phyloP scores from a whole-genome alignment of 2,113 vertebrate genomes.

The Cryptomyrus ogoouensis region DNA sequence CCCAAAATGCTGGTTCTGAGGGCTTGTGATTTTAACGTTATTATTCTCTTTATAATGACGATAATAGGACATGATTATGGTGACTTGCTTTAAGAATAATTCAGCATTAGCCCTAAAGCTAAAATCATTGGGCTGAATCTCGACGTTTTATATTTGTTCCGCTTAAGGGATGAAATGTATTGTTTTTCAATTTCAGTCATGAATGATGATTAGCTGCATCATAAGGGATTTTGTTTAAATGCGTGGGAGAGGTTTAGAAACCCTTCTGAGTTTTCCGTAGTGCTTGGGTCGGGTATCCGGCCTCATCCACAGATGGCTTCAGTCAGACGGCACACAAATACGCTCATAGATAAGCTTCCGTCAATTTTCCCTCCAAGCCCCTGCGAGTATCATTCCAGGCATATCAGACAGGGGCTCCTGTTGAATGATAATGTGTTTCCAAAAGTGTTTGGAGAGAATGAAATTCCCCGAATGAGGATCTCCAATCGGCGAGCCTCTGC shows the following conservation, averaged over 20 bases:
- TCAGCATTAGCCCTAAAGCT: neutral
- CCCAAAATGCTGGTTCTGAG: neutral
- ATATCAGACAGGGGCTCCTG: neutral
- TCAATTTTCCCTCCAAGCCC: neutral
- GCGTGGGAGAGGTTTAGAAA: neutral
- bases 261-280: neutral
- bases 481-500: neutral
- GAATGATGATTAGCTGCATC: neutral
- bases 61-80: neutral
- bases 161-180: neutral
- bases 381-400: neutral
- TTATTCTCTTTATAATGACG: neutral
- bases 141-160: neutral
- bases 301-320: neutral
- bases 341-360: neutral
- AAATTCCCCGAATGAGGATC: neutral
- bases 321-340: neutral
- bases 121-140: neutral
- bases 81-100: neutral
- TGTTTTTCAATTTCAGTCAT: neutral
- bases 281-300: neutral
- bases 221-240: neutral
- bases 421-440: constrained; percentile 2
- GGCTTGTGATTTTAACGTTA: neutral
- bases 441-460: neutral